Base-by-base conservation (phyloP, 2,113 vertebrate species). In the Haplochromis vanheusdeni region DNA sequence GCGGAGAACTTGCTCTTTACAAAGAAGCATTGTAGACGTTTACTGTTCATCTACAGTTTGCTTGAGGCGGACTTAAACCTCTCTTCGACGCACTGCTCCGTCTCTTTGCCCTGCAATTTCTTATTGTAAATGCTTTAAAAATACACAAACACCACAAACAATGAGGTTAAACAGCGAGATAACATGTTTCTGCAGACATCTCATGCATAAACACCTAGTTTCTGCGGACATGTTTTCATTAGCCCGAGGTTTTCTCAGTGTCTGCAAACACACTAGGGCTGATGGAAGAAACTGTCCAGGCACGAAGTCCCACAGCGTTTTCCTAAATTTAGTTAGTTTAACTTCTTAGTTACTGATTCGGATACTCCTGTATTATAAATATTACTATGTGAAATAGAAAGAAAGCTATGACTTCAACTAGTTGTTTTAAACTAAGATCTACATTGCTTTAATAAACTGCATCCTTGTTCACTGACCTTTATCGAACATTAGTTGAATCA, bases 231-330 rank as follows among this genome's bases (percentile, higher is more conserved):
- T 3, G 5, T 52, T 6, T 26, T 19, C 1, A n/a, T 45, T 45
- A 54, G 23, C 42, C 17, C 8, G 13, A 16, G 6, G 1, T 52
- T 23, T 19, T 6, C 73, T 33, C 13, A 11, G 19, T 14, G 4
- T 7, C 23, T 84, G 77, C 62, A 81, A 88, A 85, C 87, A 88
- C 87, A 88, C 52, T 12, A 11, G 84, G 14, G 37, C 7, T 6
- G 21, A 17, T 17, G 12, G 40, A 35, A 10, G 70, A 45, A 16
- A 11, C 23, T 26, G 52, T 31, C 2, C 45, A 23, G 12, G 5
- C n/a, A 42, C 65, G 5, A 9, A 77, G 70, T 47, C 23, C 23
- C 42, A 31, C 42, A 49, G 16, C 2, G 2, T 28, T 47, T 47
- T 28, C 4, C 16, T 12, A 12, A 28, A 47, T 75, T 19, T 75